phyloP scores from a whole-genome alignment of 2,113 vertebrate genomes.

The Podocnemis expansa region DNA sequence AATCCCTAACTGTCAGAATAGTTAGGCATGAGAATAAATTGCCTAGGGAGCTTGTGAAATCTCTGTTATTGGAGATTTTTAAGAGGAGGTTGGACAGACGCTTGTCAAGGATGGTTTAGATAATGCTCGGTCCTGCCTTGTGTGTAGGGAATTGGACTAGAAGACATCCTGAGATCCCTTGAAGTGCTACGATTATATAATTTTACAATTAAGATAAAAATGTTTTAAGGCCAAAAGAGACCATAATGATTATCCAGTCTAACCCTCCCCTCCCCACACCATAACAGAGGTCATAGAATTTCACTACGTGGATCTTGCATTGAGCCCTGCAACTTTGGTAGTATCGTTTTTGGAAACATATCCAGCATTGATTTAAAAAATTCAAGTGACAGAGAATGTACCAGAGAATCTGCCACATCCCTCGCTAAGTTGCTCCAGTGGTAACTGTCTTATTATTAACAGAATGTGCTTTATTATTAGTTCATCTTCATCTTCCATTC shows the following conservation, averaged over 20 bases:
- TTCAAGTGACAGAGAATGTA: not conserved
- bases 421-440: not conserved
- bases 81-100: no score
- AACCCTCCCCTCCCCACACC: not conserved
- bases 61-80: no score
- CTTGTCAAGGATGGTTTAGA: no score
- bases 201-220: not conserved
- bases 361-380: not conserved
- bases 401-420: not conserved
- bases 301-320: not conserved
- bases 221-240: not conserved
- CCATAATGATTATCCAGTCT: not conserved
- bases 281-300: not conserved
- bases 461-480: not conserved
- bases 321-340: not conserved
- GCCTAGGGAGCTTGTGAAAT: no score
- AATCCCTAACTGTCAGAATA: no score
- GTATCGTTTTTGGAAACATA: not conserved
- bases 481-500: not conserved
- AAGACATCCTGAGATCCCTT: no score
- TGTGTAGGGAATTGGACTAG: no score
- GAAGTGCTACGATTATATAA: no score
- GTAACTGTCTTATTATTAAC: not conserved
- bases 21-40: no score
- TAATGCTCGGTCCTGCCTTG: no score